A percentile compares a stretch with the other conserved stretches of the same genome.
Evolutionary conservation across 2,888 invertebrate species (phyloP).

Genomic region (Erebia aethiops): DNA sequence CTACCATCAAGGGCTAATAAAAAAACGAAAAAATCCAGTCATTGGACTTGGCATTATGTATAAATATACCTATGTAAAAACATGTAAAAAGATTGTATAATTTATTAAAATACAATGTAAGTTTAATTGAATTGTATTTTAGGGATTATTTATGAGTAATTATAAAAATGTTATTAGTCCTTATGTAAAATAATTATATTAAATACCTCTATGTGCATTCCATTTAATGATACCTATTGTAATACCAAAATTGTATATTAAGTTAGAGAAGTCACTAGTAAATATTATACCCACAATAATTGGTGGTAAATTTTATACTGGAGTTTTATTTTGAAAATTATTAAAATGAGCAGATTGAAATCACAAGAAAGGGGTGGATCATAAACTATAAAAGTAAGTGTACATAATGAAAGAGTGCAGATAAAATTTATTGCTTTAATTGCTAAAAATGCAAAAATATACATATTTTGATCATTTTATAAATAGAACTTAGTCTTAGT

Average conservation of each 20-base stretch:
- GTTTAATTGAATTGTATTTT: conserved; percentile 41
- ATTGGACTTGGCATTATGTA: background rate
- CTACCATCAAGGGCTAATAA: too few species aligned
- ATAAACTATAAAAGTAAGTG: background rate
- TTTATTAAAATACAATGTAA: conserved; percentile 54
- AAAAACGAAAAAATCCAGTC: background rate
- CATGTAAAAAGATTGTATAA: conserved; percentile 47
- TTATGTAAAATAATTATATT: conserved; percentile 42
- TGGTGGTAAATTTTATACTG: conserved; percentile 13
- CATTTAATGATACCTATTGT: conserved; percentile 63
- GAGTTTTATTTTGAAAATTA: conserved; percentile 9
- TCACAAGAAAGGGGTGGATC: background rate
- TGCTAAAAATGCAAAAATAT: conserved; percentile 13
- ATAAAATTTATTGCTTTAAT: conserved; percentile 13
- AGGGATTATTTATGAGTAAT: conserved; percentile 49
- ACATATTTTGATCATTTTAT: conserved; percentile 9
- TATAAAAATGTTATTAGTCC: conserved; percentile 46
- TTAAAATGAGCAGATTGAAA: too few species aligned
- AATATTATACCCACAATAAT: conserved; percentile 42
- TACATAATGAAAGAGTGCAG: conserved; percentile 5
- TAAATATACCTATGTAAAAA: background rate
- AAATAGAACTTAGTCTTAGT: background rate
- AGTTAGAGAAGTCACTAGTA: conserved; percentile 76
- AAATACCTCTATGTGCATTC: conserved; percentile 79
- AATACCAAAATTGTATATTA: conserved; percentile 67